Evolutionary conservation across 2,113 vertebrate species (phyloP).

Genomic region (Cheilinus undulatus): DNA sequence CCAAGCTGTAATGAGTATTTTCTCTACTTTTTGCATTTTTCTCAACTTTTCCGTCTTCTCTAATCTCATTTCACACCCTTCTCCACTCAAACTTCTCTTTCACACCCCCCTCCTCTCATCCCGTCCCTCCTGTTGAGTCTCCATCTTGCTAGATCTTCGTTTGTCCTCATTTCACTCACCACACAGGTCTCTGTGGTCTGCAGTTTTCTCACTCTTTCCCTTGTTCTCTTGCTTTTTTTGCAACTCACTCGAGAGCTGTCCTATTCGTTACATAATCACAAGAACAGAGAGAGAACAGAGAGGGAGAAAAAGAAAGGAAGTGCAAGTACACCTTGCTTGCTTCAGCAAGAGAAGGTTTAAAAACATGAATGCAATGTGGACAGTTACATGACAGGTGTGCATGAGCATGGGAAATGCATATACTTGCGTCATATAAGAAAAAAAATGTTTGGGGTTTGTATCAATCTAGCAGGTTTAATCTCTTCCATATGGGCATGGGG

Average conservation of each 20-base stretch:
- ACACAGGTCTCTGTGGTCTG: slow-evolving; percentile 4
- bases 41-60: neutral
- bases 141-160: slow-evolving; percentile 17
- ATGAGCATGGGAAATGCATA: neutral
- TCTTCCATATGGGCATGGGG: slow-evolving; percentile 75
- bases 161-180: slow-evolving; percentile 60
- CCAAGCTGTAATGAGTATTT: slow-evolving; percentile 22
- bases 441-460: slow-evolving; percentile 40
- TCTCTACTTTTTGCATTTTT: neutral
- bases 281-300: slow-evolving; percentile 12
- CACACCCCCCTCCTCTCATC: slow-evolving; percentile 38
- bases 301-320: slow-evolving; percentile 26
- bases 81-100: slow-evolving; percentile 29
- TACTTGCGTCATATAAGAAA: slow-evolving; percentile 18
- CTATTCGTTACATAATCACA: slow-evolving; percentile 47
- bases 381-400: neutral
- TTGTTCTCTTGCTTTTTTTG: slow-evolving; percentile 14
- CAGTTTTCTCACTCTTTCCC: slow-evolving; percentile 30
- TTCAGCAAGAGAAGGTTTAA: neutral
- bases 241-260: slow-evolving; percentile 59
- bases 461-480: slow-evolving; percentile 76
- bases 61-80: neutral
- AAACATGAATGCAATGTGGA: slow-evolving; percentile 12
- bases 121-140: slow-evolving; percentile 37
- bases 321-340: slow-evolving; percentile 19